Conservation (phyloP, 2,113 vertebrate genomes). For the Microcebus ravelobensis region DNA sequence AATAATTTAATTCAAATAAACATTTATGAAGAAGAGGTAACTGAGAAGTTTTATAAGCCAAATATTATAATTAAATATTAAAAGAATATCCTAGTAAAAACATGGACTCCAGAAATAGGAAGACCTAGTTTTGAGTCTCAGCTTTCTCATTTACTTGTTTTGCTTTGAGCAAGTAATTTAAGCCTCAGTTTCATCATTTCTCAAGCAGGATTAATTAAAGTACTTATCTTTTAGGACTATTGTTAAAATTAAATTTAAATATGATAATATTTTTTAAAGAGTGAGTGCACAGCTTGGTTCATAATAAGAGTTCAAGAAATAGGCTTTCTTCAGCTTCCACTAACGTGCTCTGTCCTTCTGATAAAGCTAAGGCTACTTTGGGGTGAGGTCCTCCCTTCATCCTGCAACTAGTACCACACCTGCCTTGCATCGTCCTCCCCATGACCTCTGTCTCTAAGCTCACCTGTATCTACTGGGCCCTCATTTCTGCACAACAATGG, state of each 20-base stretch:
- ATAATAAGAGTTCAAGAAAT: not conserved
- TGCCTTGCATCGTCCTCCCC: fast-evolving
- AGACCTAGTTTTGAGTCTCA: not conserved
- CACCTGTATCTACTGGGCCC: not conserved
- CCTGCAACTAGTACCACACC: not conserved
- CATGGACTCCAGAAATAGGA: not conserved
- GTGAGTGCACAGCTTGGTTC: not conserved
- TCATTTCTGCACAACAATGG: not conserved
- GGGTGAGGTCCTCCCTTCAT: not conserved
- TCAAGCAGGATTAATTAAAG: not conserved
- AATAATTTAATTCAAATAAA: not conserved
- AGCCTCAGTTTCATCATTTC: not conserved
- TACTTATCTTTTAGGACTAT: not conserved
- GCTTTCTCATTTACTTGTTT: not conserved
- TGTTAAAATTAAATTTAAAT: not conserved
- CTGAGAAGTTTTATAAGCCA: not conserved
- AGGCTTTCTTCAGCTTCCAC: not conserved
- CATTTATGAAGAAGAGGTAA: not conserved
- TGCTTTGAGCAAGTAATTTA: not conserved
- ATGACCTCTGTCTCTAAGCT: not conserved
- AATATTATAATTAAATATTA: not conserved
- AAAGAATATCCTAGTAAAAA: not conserved
- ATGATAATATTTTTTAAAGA: not conserved
- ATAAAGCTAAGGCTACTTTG: not conserved
- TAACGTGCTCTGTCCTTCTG: not conserved